Conservation (phyloP, 2,888 invertebrate species). For the Mythimna impura region DNA sequence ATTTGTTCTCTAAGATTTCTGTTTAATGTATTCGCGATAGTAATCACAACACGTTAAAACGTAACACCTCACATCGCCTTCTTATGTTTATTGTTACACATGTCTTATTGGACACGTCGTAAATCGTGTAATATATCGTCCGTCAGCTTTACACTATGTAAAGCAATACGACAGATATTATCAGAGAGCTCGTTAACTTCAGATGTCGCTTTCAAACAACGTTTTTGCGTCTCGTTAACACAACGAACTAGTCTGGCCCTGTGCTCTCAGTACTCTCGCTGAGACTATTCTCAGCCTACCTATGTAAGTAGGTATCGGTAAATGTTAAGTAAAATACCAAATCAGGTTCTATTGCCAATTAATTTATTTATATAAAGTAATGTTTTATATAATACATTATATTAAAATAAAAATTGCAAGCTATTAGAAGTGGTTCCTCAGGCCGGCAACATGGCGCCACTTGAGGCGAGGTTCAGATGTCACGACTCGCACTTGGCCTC, state of each 20-base stretch:
- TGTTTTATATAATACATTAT: too few relatives aligned
- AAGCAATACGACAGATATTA: slow-evolving; percentile 38
- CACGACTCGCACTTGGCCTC: not conserved
- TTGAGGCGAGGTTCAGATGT: slow-evolving; percentile 15
- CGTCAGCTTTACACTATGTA: slow-evolving; percentile 31
- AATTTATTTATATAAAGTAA: too few relatives aligned
- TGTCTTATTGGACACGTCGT: slow-evolving; percentile 39
- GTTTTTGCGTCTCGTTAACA: slow-evolving; percentile 20
- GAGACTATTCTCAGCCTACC: too few relatives aligned
- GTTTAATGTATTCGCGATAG: slow-evolving; percentile 6
- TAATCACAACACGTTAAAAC: slow-evolving; percentile 1
- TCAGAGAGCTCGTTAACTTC: slow-evolving; percentile 33
- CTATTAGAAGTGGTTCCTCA: not conserved
- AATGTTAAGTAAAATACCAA: slow-evolving; percentile 9
- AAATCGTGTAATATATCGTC: slow-evolving; percentile 44
- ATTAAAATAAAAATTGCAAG: slow-evolving; percentile 1
- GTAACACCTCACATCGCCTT: not conserved
- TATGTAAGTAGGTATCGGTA: not conserved
- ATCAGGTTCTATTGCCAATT: not conserved
- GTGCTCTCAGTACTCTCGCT: not conserved
- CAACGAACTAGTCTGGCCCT: slow-evolving; percentile 21
- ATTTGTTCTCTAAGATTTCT: not conserved
- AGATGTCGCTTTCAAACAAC: not conserved
- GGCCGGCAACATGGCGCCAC: not conserved
- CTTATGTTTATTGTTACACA: slow-evolving; percentile 45